phyloP scores from a whole-genome alignment of 2,113 vertebrate genomes.

The Aleadryas rufinucha region DNA sequence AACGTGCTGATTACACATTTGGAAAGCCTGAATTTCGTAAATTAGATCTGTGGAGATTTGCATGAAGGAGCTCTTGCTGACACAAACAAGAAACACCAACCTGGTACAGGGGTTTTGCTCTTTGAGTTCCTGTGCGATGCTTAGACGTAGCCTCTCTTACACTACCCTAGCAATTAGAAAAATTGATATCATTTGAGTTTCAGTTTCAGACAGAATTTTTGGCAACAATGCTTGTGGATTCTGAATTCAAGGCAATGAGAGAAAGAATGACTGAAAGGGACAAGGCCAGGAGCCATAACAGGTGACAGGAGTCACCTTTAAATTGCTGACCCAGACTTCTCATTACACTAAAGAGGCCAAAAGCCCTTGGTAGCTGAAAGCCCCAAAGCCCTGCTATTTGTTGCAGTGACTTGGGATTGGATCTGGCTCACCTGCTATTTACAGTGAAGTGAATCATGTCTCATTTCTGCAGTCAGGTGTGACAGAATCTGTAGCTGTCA shows the following conservation, averaged over 20 bases:
- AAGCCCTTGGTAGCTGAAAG: neutral
- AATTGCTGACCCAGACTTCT: neutral
- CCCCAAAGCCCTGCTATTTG: neutral
- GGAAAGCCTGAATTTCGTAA: neutral
- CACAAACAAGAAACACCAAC: neutral
- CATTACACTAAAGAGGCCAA: neutral
- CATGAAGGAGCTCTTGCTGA: neutral
- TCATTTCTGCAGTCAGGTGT: neutral
- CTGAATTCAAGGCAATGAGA: neutral
- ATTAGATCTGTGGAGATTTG: neutral
- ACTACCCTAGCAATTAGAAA: neutral
- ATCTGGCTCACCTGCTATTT: neutral
- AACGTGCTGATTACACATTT: neutral
- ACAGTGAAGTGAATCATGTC: neutral
- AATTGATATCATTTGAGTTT: neutral
- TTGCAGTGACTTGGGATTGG: neutral
- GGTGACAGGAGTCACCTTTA: neutral
- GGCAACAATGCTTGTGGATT: neutral
- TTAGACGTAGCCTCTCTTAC: neutral
- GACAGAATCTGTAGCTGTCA: neutral
- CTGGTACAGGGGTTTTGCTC: fast-evolving
- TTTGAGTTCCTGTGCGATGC: neutral
- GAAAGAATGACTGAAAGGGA: neutral
- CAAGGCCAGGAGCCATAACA: neutral
- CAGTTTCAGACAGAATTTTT: neutral